A percentile compares a stretch with the other conserved stretches of the same genome.
Evolutionary conservation across 2,797 vertebrate genomes (phyloP).

Genomic region (Pantherophis vulpinus): DNA sequence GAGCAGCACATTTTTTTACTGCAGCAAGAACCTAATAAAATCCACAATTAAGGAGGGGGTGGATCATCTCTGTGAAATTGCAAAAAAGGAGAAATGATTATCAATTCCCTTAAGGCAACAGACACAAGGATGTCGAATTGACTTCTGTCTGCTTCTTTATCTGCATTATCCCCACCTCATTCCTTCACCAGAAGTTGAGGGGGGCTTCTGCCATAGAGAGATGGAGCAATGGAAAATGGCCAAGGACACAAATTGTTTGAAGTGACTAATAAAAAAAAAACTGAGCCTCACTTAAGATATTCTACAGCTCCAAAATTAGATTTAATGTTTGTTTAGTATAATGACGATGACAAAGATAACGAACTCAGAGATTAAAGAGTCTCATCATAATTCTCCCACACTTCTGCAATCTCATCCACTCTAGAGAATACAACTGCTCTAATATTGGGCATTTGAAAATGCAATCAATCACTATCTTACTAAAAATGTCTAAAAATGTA

Average conservation of each 20-base stretch:
- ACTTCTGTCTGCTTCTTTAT: not conserved
- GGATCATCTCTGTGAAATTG: not conserved
- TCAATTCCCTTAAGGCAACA: not conserved
- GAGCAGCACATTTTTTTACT: slow-evolving; percentile 7
- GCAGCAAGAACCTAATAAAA: not conserved
- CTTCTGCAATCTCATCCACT: too few relatives aligned
- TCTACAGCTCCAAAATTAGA: not conserved
- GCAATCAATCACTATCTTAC: not conserved
- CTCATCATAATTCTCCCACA: not conserved
- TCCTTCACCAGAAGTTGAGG: not conserved
- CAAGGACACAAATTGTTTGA: not conserved
- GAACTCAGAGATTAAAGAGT: not conserved
- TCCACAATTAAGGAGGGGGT: not conserved
- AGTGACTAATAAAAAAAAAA: not conserved
- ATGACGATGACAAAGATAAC: not conserved
- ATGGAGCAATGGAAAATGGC: not conserved
- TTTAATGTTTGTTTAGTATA: not conserved
- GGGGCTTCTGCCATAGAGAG: not conserved
- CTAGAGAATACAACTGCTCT: not conserved
- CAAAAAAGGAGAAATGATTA: not conserved
- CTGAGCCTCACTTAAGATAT: not conserved
- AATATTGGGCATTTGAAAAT: not conserved
- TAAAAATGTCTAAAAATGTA: not conserved
- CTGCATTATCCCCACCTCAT: not conserved
- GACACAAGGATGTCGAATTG: not conserved